Evolutionary conservation across 2,888 invertebrate species (phyloP), one percentile per base, ranked within the genome.

Genomic region (Brachylomia viminalis): DNA sequence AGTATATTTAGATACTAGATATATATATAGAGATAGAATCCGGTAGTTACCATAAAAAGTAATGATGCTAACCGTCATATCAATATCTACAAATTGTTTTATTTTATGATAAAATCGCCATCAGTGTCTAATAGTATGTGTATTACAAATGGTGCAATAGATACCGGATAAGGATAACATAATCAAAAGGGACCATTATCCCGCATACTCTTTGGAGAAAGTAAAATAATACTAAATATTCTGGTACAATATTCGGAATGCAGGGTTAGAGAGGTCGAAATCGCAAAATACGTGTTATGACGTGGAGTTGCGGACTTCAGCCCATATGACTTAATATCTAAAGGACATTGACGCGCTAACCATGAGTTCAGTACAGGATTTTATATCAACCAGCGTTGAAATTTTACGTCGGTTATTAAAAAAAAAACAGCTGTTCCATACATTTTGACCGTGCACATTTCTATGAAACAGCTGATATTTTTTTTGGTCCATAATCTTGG

Each of bases 11-110:
- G n/a, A n/a, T n/a, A n/a, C n/a, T n/a, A n/a, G n/a, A n/a, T n/a
- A n/a, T n/a, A n/a, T n/a, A n/a, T n/a, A n/a, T n/a, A n/a, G n/a
- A n/a, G n/a, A n/a, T n/a, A n/a, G 88, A 91, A 89, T 87, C 84
- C 86, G 85, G 88, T 89, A 89, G 88, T 92, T 90, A 92, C 77
- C 92, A 86, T 92, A 92, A 92, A 92, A 92, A 91, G 88, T 92
- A 91, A 92, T 90, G 91, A 82, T 74, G 71, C 82, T 85, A 83
- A 86, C 88, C 88, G 88, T 87, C 87, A 88, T 89, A 92, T 84
- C 91, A 90, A 91, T 90, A 88, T 84, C 86, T 79, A 88, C 89
- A 90, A 91, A 89, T 90, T 89, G 90, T 90, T 91, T 87, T 85
- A 80, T 85, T 86, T 85, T 87, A 87, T 86, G 87, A 90, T 91